Evolutionary conservation across 1,140 invertebrate species (phyloP).

Genomic region (Capitella teleta): DNA sequence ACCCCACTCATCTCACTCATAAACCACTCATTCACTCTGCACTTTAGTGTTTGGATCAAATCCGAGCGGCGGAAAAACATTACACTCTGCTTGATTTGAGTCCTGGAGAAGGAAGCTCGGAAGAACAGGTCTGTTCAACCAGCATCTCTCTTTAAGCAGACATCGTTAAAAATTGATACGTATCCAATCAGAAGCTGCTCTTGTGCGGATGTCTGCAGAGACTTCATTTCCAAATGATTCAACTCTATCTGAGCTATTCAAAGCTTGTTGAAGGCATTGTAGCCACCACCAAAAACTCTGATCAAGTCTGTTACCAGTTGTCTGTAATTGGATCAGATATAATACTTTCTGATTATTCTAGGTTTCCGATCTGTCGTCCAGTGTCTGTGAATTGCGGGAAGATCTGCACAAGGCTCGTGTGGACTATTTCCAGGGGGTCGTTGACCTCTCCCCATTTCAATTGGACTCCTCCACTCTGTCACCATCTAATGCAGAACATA

Average conservation of each 20-base stretch:
- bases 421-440: too few species aligned
- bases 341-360: too few species aligned
- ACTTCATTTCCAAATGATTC: slow-evolving; percentile 80
- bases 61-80: neutral
- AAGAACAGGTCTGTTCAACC: neutral
- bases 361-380: too few species aligned
- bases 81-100: neutral
- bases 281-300: too few species aligned
- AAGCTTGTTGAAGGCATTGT: slow-evolving; percentile 76
- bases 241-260: slow-evolving; percentile 80
- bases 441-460: too few species aligned
- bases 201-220: slow-evolving; percentile 78
- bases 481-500: too few species aligned
- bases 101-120: neutral
- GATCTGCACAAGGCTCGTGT: too few species aligned
- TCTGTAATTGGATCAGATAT: too few species aligned
- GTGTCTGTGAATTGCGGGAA: too few species aligned
- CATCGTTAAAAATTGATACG: neutral
- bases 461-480: too few species aligned
- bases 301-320: too few species aligned
- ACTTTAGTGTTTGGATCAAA: neutral
- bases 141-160: neutral
- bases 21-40: neutral
- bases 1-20: neutral
- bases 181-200: slow-evolving; percentile 44